These are phyloP conservation scores for Tridacna gigas DNA, from an alignment of 2,888 invertebrate species.

Conservation along the genomic window DNA sequence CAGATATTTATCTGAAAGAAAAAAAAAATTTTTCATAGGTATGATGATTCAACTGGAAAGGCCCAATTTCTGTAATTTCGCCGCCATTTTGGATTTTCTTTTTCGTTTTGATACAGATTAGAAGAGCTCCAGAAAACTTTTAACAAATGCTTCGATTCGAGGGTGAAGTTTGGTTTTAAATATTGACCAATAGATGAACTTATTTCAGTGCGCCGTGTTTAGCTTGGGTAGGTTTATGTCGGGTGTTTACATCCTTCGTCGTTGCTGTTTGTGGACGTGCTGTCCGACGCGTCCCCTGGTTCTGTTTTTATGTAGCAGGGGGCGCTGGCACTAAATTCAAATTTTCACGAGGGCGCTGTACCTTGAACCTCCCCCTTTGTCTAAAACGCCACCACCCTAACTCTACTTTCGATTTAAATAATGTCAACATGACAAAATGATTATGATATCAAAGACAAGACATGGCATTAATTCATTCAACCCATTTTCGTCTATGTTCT, in stretches of 20 bases:
- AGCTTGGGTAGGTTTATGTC: no score
- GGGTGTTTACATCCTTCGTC: no score
- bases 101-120: neutral
- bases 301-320: constrained; percentile 36
- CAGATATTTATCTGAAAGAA: no score
- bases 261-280: neutral
- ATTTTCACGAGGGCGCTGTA: constrained; percentile 57
- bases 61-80: no score
- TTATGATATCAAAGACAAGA: no score
- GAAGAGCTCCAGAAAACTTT: no score
- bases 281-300: constrained; percentile 43
- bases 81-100: constrained; percentile 22
- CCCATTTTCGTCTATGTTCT: neutral
- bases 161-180: no score
- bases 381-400: constrained; percentile 52
- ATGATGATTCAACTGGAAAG: no score
- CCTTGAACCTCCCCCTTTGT: constrained; percentile 45
- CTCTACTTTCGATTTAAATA: constrained; percentile 55
- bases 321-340: constrained; percentile 46
- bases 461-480: neutral
- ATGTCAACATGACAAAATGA: neutral
- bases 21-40: no score
- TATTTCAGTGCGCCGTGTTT: no score
- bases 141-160: no score
- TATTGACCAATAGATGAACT: no score